Percentiles rank a stretch among this genome's conserved stretches.
These are phyloP conservation scores for Leptinotarsa rubiginosa DNA, from an alignment of 2,888 invertebrate species.

Conservation along the genomic window DNA sequence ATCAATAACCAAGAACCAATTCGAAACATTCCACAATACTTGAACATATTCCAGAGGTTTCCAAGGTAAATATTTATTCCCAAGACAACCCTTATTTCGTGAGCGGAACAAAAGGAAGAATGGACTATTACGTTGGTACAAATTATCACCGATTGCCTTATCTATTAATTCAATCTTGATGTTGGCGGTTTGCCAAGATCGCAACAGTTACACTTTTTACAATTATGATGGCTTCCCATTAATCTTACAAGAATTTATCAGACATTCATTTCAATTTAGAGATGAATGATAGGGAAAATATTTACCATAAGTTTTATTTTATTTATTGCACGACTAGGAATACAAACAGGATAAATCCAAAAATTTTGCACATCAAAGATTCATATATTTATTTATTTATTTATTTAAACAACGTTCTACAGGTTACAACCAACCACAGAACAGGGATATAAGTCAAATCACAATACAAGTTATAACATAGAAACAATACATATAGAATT, in stretches of 20 bases:
- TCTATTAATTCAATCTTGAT: conserved; percentile 10
- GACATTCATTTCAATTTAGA: neutral
- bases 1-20: conserved; percentile 28
- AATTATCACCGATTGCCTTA: conserved; percentile 29
- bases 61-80: conserved; percentile 47
- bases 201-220: conserved; percentile 4
- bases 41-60: conserved; percentile 34
- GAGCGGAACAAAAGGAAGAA: conserved; percentile 35
- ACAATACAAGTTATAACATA: too few species aligned
- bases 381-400: too few species aligned
- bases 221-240: neutral
- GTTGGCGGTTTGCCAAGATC: neutral
- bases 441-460: too few species aligned
- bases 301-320: too few species aligned
- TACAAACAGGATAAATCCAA: too few species aligned
- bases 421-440: too few species aligned
- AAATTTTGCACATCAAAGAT: too few species aligned
- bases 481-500: too few species aligned
- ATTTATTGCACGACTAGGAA: too few species aligned
- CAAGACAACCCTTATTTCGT: conserved; percentile 42
- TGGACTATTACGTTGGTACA: conserved; percentile 32
- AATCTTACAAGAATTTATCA: neutral
- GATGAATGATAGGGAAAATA: too few species aligned
- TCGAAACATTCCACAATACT: conserved; percentile 26
- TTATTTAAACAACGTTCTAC: too few species aligned